Evolutionary conservation across 2,888 invertebrate species (phyloP), one percentile per base, ranked within the genome.

Genomic region (Euspilapteryx auroguttella): DNA sequence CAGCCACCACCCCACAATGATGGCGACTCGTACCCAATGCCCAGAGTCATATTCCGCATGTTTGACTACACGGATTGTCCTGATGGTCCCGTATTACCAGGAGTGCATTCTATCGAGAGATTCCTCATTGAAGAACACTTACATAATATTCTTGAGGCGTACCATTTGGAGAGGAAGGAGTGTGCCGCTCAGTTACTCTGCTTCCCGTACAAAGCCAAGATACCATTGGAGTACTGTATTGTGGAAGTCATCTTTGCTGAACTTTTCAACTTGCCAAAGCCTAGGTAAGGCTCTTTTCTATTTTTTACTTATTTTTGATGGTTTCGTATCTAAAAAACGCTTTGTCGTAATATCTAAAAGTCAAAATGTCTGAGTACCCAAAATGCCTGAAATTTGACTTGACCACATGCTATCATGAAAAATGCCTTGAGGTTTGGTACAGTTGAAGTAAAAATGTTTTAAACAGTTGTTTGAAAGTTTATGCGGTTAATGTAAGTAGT

Each of bases 1-100:
- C 78, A 89, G 47, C 92, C 96, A 8, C 96, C 97, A 3, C 89
- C 94, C 0, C 97, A 98, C 71, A 89, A 94, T 50, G 92, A 94
- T 37, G 83, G 85, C 2, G 89, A 88, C 49, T 78, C 81, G 13
- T 99, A 99, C 65, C 98, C 98, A 0, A 87, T 95, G 81, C 99
- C 99, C 0, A 85, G 88, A 53, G 94, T 94, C 2, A 88, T 97
- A 21, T 98, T 95, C 63, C 82, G 93, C 23, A 89, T 99, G 85
- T 99, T 99, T 71, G 98, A 98, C 62, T 96, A 98, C 57, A 96
- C 97, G 0, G 99, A 99, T 66, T 96, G 97, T 43, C 96, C 97
- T 0, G 96, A 96, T 57, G 92, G 84, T 0, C 89, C 91, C 0
- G 85, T 89, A 24, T 68, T 99, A 30, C 99, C 99, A 0, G 97